Conservation (phyloP, 2,113 vertebrate genomes). For the Perca fluviatilis region DNA sequence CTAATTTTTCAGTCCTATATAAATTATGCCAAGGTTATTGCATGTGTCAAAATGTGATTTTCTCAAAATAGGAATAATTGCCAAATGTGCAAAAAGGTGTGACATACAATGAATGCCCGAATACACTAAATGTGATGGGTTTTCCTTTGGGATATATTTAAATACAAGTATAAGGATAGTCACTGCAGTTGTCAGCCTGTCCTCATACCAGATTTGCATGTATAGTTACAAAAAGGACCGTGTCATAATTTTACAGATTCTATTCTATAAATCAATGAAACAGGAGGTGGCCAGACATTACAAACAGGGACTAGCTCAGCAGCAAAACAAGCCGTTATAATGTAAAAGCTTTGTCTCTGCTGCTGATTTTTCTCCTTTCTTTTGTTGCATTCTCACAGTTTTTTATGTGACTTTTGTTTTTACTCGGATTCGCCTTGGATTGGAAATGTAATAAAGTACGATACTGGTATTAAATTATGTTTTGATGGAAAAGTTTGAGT, state of each 20-base stretch:
- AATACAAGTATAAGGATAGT: background rate
- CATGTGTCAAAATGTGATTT: constrained; percentile 34
- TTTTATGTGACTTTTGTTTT: too few species aligned
- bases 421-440: too few species aligned
- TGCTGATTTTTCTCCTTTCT: too few species aligned
- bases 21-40: constrained; percentile 36
- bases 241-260: background rate
- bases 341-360: background rate
- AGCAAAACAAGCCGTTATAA: background rate
- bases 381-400: too few species aligned
- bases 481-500: too few species aligned
- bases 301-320: background rate
- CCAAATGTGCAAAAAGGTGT: constrained; percentile 44
- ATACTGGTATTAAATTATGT: too few species aligned
- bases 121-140: constrained; percentile 35
- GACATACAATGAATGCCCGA: constrained; percentile 23
- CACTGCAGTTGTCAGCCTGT: constrained; percentile 39
- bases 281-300: constrained; percentile 17
- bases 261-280: constrained; percentile 24
- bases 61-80: constrained; percentile 35
- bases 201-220: constrained; percentile 25
- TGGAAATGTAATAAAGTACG: too few species aligned
- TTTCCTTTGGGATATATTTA: constrained; percentile 19
- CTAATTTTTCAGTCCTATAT: constrained; percentile 37
- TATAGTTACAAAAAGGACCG: constrained; percentile 9